Evolutionary conservation across 2,888 invertebrate genomes (phyloP).

Genomic region (Eledona agricola): DNA sequence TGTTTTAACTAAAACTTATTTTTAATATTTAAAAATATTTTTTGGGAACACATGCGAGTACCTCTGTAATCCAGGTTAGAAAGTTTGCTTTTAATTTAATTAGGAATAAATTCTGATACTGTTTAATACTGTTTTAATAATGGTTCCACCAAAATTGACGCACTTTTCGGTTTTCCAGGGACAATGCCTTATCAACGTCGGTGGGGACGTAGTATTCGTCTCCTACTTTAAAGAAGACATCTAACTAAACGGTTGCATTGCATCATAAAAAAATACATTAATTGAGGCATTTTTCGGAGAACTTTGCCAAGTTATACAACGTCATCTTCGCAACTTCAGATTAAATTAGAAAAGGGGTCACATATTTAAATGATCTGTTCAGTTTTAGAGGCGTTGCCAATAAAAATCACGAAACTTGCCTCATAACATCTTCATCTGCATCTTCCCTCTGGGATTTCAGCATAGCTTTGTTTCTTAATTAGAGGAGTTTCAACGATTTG

Average conservation of each 20-base stretch:
- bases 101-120: no score
- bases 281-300: constrained; percentile 19
- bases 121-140: no score
- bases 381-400: constrained; percentile 11
- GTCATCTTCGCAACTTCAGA: constrained; percentile 17
- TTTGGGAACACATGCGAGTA: no score
- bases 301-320: constrained; percentile 24
- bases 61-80: no score
- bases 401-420: constrained; percentile 8
- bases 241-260: no score
- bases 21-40: no score
- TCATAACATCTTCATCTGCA: constrained; percentile 9
- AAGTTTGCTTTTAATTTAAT: no score
- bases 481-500: background rate
- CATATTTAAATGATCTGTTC: constrained; percentile 12
- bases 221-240: constrained; percentile 70
- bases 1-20: no score
- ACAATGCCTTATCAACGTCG: constrained; percentile 94
- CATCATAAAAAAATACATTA: constrained; percentile 15
- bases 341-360: constrained; percentile 18
- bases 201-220: constrained; percentile 91
- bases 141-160: no score
- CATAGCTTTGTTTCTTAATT: background rate
- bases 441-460: constrained; percentile 1
- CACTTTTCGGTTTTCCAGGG: no score